Conservation (phyloP, 2,113 vertebrate genomes). For the Ascaphus truei region DNA sequence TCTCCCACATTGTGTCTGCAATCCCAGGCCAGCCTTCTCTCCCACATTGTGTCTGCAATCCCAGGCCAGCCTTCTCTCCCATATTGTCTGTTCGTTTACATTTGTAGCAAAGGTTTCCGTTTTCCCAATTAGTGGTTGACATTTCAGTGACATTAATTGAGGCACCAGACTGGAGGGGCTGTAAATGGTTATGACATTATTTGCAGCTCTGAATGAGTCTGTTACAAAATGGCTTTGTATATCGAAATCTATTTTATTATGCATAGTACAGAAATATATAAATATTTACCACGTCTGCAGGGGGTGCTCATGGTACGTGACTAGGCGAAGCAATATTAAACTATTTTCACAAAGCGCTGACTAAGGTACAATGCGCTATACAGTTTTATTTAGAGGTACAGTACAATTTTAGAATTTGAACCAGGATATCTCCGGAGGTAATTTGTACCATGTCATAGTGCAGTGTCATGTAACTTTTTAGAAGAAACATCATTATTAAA, state of each 20-base stretch:
- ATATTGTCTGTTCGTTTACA: conserved; percentile 14
- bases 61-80: neutral
- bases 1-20: too few relatives aligned
- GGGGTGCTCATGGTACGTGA: neutral
- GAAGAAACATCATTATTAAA: too few relatives aligned
- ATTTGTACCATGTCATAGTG: too few relatives aligned
- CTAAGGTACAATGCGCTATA: too few relatives aligned
- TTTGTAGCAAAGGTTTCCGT: conserved; percentile 15
- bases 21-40: too few relatives aligned
- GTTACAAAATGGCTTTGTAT: neutral
- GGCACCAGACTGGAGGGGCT: conserved; percentile 17
- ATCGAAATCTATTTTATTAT: neutral
- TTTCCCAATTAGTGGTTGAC: conserved; percentile 26
- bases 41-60: too few relatives aligned
- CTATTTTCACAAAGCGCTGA: neutral
- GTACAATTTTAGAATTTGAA: too few relatives aligned
- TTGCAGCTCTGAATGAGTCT: neutral
- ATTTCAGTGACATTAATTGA: conserved; percentile 32
- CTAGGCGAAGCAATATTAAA: neutral
- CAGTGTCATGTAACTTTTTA: too few relatives aligned
- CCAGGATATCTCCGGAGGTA: too few relatives aligned
- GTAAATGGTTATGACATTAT: conserved; percentile 19
- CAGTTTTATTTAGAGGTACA: too few relatives aligned
- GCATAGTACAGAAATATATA: conserved; percentile 8
- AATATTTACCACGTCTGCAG: conserved; percentile 16